Evolutionary conservation across 1,140 invertebrate genomes (phyloP).

Genomic region (Orchesella cincta): DNA sequence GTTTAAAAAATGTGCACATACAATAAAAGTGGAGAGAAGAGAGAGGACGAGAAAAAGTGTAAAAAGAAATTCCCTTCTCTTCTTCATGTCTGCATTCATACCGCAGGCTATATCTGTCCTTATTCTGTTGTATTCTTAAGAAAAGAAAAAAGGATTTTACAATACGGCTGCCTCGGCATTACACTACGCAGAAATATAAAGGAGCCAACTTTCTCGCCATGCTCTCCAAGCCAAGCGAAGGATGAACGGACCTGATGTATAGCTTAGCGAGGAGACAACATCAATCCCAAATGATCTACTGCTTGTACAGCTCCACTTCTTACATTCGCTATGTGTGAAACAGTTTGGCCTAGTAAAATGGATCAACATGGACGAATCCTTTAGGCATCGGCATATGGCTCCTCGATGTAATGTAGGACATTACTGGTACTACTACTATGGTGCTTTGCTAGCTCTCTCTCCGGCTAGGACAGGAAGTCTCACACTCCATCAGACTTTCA

Average conservation of each 20-base stretch:
- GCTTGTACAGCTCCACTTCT: constrained; percentile 1
- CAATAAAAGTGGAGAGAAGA: neutral
- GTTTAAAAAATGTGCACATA: neutral
- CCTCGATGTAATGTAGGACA: neutral
- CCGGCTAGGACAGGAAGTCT: neutral
- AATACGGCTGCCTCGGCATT: neutral
- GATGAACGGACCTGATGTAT: constrained; percentile 4
- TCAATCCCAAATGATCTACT: constrained; percentile 43
- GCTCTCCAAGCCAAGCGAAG: neutral
- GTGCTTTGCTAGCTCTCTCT: neutral
- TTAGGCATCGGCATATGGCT: neutral
- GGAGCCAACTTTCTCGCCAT: neutral
- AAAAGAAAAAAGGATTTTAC: neutral
- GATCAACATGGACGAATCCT: neutral
- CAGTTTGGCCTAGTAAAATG: constrained; percentile 1
- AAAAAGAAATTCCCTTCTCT: neutral
- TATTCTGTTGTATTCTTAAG: constrained; percentile 3
- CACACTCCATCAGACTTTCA: constrained; percentile 17
- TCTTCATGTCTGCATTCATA: neutral
- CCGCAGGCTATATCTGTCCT: neutral
- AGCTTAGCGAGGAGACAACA: constrained; percentile 29
- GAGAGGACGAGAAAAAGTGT: neutral
- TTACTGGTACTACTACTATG: neutral
- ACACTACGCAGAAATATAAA: neutral
- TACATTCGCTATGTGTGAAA: neutral